Conservation (phyloP, 2,113 vertebrate genomes). For the Hemicordylus capensis region DNA sequence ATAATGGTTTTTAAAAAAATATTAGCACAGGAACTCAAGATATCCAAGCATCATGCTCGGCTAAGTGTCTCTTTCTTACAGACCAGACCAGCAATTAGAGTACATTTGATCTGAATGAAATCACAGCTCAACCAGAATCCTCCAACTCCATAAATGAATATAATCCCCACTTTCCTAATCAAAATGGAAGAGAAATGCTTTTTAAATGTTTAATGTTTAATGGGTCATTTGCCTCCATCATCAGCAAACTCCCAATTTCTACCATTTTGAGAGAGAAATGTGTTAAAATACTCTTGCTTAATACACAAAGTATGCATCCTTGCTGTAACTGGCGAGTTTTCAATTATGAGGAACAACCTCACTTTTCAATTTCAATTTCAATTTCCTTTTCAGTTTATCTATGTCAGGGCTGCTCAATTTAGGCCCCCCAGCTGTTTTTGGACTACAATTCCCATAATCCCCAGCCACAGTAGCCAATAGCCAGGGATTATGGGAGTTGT, state of each 20-base stretch:
- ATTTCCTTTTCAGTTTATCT: too few relatives aligned
- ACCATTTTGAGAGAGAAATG: constrained; percentile 61
- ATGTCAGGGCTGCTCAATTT: too few relatives aligned
- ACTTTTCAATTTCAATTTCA: too few relatives aligned
- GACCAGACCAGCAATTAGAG: constrained; percentile 72
- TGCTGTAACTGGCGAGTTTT: constrained; percentile 56
- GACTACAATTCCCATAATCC: too few relatives aligned
- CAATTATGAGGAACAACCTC: constrained; percentile 61
- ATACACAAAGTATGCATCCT: constrained; percentile 71
- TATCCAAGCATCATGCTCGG: constrained; percentile 68
- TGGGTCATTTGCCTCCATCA: constrained; percentile 65
- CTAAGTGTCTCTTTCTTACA: constrained; percentile 71
- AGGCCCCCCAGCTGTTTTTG: too few relatives aligned
- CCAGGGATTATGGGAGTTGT: too few relatives aligned
- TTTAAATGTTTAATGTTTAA: constrained; percentile 58
- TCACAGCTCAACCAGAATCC: constrained; percentile 50
- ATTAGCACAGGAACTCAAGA: constrained; percentile 69
- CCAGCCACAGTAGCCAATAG: too few relatives aligned
- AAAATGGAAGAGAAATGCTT: constrained; percentile 67
- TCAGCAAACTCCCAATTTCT: constrained; percentile 66
- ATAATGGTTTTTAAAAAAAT: constrained; percentile 69
- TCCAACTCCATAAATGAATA: constrained; percentile 58
- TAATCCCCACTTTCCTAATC: constrained; percentile 34
- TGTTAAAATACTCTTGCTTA: constrained; percentile 71
- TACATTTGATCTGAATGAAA: constrained; percentile 70